phyloP scores from a whole-genome alignment of 2,888 invertebrate genomes.

The Autographa gamma region DNA sequence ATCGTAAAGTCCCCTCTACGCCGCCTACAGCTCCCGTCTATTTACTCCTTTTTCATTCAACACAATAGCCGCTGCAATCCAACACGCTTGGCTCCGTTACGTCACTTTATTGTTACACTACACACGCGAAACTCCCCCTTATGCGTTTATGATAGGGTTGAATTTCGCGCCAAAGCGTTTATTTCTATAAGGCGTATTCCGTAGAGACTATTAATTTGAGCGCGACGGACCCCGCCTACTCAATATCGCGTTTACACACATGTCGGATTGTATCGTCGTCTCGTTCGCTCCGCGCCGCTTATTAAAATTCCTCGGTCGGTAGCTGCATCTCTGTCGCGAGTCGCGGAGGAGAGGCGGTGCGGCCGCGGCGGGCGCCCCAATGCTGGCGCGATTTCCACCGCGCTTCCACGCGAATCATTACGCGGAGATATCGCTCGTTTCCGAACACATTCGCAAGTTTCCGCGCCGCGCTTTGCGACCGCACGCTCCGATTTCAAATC shows the following conservation, averaged over 20 bases:
- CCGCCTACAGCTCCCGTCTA: conserved; percentile 86
- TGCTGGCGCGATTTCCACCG: conserved; percentile 86
- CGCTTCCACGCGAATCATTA: conserved; percentile 85
- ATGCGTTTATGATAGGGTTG: conserved; percentile 45
- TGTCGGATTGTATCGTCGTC: conserved; percentile 83
- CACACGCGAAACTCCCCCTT: conserved; percentile 61
- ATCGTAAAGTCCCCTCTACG: conserved; percentile 89
- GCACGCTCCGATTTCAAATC: conserved; percentile 59
- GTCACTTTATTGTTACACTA: conserved; percentile 67
- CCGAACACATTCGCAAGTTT: conserved; percentile 71
- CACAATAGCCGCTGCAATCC: conserved; percentile 88
- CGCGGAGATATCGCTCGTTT: conserved; percentile 73
- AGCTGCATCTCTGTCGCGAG: conserved; percentile 86
- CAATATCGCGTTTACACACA: conserved; percentile 87
- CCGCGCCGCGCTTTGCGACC: conserved; percentile 59
- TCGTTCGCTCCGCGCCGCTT: conserved; percentile 86
- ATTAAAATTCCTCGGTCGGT: conserved; percentile 87
- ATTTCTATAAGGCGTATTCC: conserved; percentile 85
- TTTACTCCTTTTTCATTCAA: conserved; percentile 89
- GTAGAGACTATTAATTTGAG: conserved; percentile 86
- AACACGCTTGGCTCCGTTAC: conserved; percentile 74
- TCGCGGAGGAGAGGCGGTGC: conserved; percentile 82
- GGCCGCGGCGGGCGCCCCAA: conserved; percentile 81
- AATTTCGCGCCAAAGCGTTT: conserved; percentile 47
- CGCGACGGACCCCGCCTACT: conserved; percentile 88